Conservation (phyloP, 2,888 invertebrate species). For the Amorpha juglandis region DNA sequence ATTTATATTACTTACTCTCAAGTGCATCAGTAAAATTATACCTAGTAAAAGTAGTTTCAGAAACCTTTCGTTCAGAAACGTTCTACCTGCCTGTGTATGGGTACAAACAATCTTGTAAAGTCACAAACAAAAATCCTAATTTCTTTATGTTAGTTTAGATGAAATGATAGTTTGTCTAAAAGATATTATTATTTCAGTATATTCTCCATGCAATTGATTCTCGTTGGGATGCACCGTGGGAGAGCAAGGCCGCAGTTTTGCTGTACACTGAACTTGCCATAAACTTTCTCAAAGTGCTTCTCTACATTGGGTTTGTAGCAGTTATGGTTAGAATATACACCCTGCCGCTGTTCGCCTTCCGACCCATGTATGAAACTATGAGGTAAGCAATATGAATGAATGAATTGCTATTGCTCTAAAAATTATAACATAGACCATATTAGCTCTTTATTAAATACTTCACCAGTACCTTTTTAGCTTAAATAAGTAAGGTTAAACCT, state of each 20-base stretch:
- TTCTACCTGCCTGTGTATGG: too few relatives aligned
- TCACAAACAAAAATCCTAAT: too few relatives aligned
- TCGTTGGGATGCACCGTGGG: slow-evolving; percentile 98
- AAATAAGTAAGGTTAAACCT: too few relatives aligned
- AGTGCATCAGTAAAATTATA: too few relatives aligned
- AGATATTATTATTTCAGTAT: slow-evolving; percentile 55
- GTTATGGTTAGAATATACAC: slow-evolving; percentile 99
- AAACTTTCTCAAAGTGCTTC: slow-evolving; percentile 92
- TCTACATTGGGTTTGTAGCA: slow-evolving; percentile 96
- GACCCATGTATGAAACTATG: slow-evolving; percentile 99
- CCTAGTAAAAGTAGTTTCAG: too few relatives aligned
- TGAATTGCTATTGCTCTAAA: background rate
- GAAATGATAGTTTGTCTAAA: background rate
- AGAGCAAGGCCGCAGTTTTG: slow-evolving; percentile 98
- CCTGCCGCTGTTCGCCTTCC: slow-evolving; percentile 97
- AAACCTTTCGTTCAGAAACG: too few relatives aligned
- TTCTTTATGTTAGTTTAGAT: too few relatives aligned
- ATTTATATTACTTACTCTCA: too few relatives aligned
- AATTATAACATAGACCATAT: too few relatives aligned
- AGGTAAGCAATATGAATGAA: slow-evolving; percentile 83
- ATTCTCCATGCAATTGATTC: slow-evolving; percentile 92
- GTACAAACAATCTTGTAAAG: too few relatives aligned
- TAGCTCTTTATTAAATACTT: too few relatives aligned
- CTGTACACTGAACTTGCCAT: slow-evolving; percentile 98
- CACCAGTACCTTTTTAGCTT: too few relatives aligned